Conservation (phyloP, 2,888 invertebrate species). For the Leptopilina myrica region DNA sequence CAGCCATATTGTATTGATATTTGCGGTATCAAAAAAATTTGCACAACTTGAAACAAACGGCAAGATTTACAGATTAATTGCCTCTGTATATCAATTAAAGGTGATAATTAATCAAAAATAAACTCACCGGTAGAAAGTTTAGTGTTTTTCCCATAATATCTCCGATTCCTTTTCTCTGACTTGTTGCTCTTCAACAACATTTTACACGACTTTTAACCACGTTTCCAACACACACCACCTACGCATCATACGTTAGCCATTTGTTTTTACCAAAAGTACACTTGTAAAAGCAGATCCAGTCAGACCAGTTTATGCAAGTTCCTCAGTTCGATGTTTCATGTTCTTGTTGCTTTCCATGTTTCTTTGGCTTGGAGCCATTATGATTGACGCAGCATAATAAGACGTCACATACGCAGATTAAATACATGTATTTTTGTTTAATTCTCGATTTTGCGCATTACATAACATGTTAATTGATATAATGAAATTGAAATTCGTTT, state of each 20-base stretch:
- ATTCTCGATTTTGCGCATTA: slow-evolving; percentile 7
- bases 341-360: neutral
- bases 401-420: neutral
- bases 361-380: slow-evolving; percentile 11
- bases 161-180: slow-evolving; percentile 68
- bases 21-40: slow-evolving; percentile 55
- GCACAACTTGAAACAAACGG: slow-evolving; percentile 53
- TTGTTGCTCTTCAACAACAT: slow-evolving; percentile 72
- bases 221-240: slow-evolving; percentile 59
- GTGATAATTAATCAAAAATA: slow-evolving; percentile 48
- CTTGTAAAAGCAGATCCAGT: neutral
- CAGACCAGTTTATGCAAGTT: slow-evolving; percentile 7
- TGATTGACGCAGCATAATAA: neutral
- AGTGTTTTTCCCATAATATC: slow-evolving; percentile 72
- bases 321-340: neutral
- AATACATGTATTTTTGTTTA: neutral
- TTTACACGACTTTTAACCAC: slow-evolving; percentile 62
- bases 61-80: slow-evolving; percentile 66
- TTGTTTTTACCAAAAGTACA: slow-evolving; percentile 38
- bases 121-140: slow-evolving; percentile 73
- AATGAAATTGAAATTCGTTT: neutral
- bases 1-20: slow-evolving; percentile 64
- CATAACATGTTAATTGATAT: neutral
- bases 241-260: slow-evolving; percentile 69
- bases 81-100: slow-evolving; percentile 61